Conservation (phyloP, 2,888 invertebrate genomes). For the Conistra vaccinii region DNA sequence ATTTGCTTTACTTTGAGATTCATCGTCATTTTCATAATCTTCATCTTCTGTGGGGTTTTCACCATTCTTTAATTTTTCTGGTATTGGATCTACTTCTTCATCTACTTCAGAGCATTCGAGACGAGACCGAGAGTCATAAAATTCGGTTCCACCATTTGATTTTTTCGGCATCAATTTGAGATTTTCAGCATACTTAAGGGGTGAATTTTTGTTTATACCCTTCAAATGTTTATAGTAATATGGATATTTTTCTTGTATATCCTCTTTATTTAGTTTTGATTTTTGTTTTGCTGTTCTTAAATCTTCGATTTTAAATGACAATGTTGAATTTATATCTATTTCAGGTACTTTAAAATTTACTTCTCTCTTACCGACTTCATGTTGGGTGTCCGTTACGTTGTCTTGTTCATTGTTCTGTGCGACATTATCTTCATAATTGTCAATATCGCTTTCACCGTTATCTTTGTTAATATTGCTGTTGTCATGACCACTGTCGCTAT, state of each 20-base stretch:
- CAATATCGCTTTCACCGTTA: neutral
- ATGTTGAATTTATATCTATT: constrained; percentile 79
- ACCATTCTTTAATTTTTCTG: constrained; percentile 85
- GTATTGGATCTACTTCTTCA: constrained; percentile 89
- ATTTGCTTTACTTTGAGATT: constrained; percentile 71
- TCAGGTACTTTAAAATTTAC: constrained; percentile 79
- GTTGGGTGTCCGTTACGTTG: constrained; percentile 54
- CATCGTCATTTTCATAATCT: constrained; percentile 70
- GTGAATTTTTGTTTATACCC: constrained; percentile 89
- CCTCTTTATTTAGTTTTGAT: constrained; percentile 63
- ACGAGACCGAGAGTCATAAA: constrained; percentile 92
- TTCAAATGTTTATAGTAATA: constrained; percentile 89
- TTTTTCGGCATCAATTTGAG: constrained; percentile 92
- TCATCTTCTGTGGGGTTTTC: constrained; percentile 80
- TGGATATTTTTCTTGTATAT: constrained; percentile 91
- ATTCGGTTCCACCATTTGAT: constrained; percentile 92
- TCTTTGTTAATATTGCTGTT: neutral
- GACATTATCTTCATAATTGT: constrained; percentile 10
- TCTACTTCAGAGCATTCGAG: constrained; percentile 90
- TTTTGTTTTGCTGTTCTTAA: constrained; percentile 71
- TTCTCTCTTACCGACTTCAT: constrained; percentile 79
- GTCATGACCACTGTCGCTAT: neutral
- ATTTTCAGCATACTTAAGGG: constrained; percentile 92
- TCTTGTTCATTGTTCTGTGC: constrained; percentile 21
- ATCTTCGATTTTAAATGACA: constrained; percentile 75